Base-by-base conservation (phyloP, 2,113 vertebrate species). In the Ifrita kowaldi region DNA sequence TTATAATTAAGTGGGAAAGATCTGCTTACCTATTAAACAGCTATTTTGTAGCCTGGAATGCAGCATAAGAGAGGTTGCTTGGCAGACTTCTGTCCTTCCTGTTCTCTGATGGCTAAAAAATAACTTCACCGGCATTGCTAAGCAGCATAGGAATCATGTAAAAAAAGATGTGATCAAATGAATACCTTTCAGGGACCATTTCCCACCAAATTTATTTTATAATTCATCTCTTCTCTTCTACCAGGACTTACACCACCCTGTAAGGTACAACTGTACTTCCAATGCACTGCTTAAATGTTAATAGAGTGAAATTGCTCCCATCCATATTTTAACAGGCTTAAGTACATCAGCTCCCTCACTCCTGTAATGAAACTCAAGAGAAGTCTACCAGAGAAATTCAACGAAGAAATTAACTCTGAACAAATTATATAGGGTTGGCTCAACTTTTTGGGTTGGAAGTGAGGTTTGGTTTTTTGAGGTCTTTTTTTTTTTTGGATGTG, bases 251-350 rank as follows among this genome's bases (percentile, higher is more conserved):
- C 62, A 55, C 71, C 87, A 63, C 52, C 76, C 74, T 97, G 65
- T 88, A 91, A 93, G 49, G 76, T 91, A 94, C 49, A 90, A 33
- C 62, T 91, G 62, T 91, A 95, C 76, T 87, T 97, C 65, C 68
- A 94, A 82, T 20, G 78, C 49, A 62, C 39, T 94, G 59, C 57
- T 95, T 92, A 97, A 98, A 97, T 97, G 82, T 93, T 97, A 96
- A 97, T 97, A 56, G 75, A 89, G n/a, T 90, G 76, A 95, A 97
- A 93, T 94, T 96, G 52, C 60, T 96, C 77, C 64, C 55, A 97
- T 97, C 50, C 65, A 93, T 95, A 95, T 97, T 97, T 97, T 93
- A 97, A 83, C 60, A 96, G 70, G 67, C 68, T 94, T 93, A 81
- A 93, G 93, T 81, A 84, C 9, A 2, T 79, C n/a, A 86, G 21